Evolutionary conservation across 2,888 invertebrate genomes (phyloP).

Genomic region (Mimachlamys varia): DNA sequence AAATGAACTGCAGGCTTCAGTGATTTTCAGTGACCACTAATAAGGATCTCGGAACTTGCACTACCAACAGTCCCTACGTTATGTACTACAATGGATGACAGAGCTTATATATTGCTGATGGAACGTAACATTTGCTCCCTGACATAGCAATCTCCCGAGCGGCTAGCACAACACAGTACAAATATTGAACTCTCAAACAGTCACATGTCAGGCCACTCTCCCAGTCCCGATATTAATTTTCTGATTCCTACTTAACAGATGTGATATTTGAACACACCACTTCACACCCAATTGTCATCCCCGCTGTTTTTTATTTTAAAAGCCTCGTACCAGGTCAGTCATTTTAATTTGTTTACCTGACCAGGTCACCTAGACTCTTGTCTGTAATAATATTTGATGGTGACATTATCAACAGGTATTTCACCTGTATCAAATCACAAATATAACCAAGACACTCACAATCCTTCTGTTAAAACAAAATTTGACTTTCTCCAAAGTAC

Average conservation of each 20-base stretch:
- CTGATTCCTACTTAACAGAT: not conserved
- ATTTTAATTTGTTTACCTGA: constrained; percentile 33
- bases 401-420: not conserved
- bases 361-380: constrained; percentile 28
- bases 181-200: not conserved
- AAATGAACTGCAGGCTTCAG: too few relatives aligned
- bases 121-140: not conserved
- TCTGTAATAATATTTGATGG: constrained; percentile 25
- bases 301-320: not conserved
- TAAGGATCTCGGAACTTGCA: not conserved
- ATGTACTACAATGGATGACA: not conserved
- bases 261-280: constrained; percentile 26
- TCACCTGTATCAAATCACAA: not conserved
- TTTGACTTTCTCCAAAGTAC: not conserved
- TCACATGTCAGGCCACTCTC: not conserved
- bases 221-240: not conserved
- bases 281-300: constrained; percentile 3
- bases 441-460: not conserved
- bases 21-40: too few relatives aligned
- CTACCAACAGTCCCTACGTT: not conserved
- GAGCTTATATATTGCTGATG: not conserved
- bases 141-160: not conserved
- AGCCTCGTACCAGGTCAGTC: not conserved
- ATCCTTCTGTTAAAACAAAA: not conserved
- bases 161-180: not conserved